Conservation (phyloP, 2,113 vertebrate genomes). For the Cyanistes caeruleus region DNA sequence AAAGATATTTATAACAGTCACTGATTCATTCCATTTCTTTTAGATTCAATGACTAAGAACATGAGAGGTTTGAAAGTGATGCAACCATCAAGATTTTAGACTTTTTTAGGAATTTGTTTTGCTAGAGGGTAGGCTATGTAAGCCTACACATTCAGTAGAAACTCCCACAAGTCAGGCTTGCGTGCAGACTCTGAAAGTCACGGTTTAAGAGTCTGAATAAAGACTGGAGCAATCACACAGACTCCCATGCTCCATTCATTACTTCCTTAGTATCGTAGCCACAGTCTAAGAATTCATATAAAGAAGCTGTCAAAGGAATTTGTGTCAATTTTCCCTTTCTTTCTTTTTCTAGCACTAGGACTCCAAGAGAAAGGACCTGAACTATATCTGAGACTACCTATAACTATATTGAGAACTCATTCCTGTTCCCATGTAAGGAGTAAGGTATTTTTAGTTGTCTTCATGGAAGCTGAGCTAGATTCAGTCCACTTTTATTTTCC, state of each 20-base stretch:
- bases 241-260: background rate
- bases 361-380: background rate
- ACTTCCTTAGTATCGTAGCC: fast-evolving
- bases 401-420: background rate
- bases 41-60: background rate
- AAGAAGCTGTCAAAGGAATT: background rate
- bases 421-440: background rate
- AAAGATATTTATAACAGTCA: background rate
- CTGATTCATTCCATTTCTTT: background rate
- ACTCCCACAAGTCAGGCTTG: background rate
- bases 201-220: background rate
- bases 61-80: background rate
- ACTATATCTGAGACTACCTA: background rate
- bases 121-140: background rate
- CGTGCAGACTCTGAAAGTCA: background rate
- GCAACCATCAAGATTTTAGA: background rate
- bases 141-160: background rate
- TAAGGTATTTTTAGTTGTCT: background rate
- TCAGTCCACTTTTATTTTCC: background rate
- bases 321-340: background rate
- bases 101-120: background rate
- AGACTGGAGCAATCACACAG: background rate
- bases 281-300: background rate
- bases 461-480: background rate
- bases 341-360: background rate